These are phyloP conservation scores for Sarcophaga peregrina DNA, from an alignment of 1,140 invertebrate genomes.

Conservation along the genomic window DNA sequence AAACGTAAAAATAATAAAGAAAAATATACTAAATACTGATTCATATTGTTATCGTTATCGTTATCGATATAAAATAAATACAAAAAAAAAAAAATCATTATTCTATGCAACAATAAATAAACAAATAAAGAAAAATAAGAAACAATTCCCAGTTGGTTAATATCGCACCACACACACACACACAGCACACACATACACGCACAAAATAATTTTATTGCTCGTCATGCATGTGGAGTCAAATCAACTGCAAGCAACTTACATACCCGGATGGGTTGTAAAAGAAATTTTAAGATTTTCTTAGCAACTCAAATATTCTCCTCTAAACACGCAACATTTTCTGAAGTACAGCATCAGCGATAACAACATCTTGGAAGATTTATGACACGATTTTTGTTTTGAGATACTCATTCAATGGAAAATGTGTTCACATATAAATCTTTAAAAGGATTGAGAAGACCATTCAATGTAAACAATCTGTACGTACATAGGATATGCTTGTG, in stretches of 20 bases:
- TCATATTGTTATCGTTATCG: neutral
- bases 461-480: no score
- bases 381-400: slow-evolving; percentile 4
- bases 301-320: no score
- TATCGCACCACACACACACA: neutral
- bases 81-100: neutral
- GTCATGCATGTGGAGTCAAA: neutral
- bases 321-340: no score
- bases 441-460: neutral
- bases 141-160: neutral
- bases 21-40: neutral
- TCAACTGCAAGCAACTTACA: neutral
- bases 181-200: no score
- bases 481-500: no score
- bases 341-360: neutral
- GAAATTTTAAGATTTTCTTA: no score
- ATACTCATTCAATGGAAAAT: slow-evolving; percentile 4
- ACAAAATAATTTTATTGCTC: neutral
- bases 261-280: no score
- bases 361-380: slow-evolving; percentile 15
- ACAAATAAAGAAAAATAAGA: neutral
- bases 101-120: neutral
- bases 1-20: no score
- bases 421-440: slow-evolving; percentile 2
- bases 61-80: neutral